A percentile compares a stretch with the other conserved stretches of the same genome.
These are phyloP conservation scores for Vannuccia rotundouncinata DNA, from an alignment of 2,888 invertebrate genomes.

Conservation along the genomic window DNA sequence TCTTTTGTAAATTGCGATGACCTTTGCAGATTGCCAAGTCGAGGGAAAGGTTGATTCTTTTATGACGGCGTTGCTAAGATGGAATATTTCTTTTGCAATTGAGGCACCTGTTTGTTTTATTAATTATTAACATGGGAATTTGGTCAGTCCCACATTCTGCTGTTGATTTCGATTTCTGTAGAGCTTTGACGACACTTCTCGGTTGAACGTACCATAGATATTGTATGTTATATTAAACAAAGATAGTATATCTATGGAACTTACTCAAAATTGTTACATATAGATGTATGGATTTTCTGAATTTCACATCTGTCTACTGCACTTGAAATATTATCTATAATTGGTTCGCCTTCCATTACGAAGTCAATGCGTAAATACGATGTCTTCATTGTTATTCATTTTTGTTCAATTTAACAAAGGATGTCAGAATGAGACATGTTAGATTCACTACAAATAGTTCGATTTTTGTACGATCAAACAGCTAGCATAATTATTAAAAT, in stretches of 20 bases:
- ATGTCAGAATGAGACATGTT: no score
- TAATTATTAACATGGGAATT: not conserved
- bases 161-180: not conserved
- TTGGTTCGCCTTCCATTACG: no score
- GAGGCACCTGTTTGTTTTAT: not conserved
- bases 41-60: conserved; percentile 19
- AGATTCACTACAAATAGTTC: no score
- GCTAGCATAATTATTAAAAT: no score
- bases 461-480: no score
- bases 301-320: not conserved
- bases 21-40: conserved; percentile 15
- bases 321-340: not conserved
- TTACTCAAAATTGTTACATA: not conserved
- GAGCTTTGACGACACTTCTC: not conserved
- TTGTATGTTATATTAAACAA: no score
- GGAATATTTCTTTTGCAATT: conserved; percentile 19
- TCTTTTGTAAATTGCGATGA: conserved; percentile 19
- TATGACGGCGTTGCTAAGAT: not conserved
- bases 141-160: not conserved
- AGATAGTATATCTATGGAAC: no score
- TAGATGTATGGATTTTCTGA: not conserved
- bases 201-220: no score
- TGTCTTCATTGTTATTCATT: no score
- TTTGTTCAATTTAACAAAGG: no score
- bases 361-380: no score